phyloP scores from a whole-genome alignment of 2,888 invertebrate genomes.

The Leptogaster cylindrica region DNA sequence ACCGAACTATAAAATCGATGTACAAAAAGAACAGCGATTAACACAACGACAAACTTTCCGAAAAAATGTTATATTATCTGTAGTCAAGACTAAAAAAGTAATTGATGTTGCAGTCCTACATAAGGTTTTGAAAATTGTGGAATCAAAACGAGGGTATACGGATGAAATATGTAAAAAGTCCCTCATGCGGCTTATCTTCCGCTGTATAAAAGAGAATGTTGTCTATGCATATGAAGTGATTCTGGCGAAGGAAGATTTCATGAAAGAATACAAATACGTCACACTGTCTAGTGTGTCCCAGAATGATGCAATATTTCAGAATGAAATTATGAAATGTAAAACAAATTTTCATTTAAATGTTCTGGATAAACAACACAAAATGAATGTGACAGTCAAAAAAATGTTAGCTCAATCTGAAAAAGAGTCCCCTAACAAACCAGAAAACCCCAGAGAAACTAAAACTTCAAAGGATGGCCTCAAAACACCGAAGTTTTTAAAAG shows the following conservation, averaged over 20 bases:
- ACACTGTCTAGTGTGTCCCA: conserved; percentile 56
- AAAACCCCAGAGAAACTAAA: neutral
- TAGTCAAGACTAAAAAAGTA: conserved; percentile 67
- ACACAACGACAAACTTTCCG: conserved; percentile 61
- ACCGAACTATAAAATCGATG: neutral
- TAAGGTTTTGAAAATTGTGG: conserved; percentile 65
- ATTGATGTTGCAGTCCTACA: conserved; percentile 65
- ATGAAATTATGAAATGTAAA: conserved; percentile 50
- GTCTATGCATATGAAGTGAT: conserved; percentile 55
- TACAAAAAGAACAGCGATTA: neutral
- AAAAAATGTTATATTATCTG: conserved; percentile 69
- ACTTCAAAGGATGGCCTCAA: conserved; percentile 4
- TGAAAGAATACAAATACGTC: conserved; percentile 54
- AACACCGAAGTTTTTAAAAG: conserved; percentile 69
- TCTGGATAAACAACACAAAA: conserved; percentile 1
- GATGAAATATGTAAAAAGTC: conserved; percentile 69
- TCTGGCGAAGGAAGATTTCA: conserved; percentile 51
- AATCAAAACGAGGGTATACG: conserved; percentile 64
- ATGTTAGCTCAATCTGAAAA: conserved; percentile 48
- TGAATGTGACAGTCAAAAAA: neutral
- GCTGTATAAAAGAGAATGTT: conserved; percentile 61
- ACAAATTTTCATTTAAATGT: neutral
- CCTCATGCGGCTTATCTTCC: conserved; percentile 66
- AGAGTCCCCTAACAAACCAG: conserved; percentile 38
- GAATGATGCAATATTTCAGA: conserved; percentile 51